Conservation (phyloP, 2,797 vertebrate genomes). For the Tarsius wallacei region DNA sequence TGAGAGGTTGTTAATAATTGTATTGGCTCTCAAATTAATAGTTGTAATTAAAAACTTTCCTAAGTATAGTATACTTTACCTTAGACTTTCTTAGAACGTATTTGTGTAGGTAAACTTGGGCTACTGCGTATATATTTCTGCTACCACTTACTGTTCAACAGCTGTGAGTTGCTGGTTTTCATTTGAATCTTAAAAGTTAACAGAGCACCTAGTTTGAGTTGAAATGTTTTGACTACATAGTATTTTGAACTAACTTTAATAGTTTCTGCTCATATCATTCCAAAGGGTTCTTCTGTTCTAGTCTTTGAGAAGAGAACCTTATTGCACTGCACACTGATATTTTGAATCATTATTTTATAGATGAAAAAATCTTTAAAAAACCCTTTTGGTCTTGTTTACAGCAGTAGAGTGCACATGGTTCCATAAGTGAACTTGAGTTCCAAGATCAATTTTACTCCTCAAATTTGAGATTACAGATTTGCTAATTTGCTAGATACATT, state of each 20-base stretch:
- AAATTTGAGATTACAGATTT: constrained; percentile 30
- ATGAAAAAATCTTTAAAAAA: constrained; percentile 67
- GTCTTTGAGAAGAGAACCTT: constrained; percentile 85
- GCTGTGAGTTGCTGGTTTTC: constrained; percentile 62
- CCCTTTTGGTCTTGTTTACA: constrained; percentile 72
- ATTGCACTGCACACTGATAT: constrained; percentile 82
- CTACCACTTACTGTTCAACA: constrained; percentile 54
- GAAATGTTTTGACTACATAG: constrained; percentile 67
- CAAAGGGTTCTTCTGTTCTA: constrained; percentile 78
- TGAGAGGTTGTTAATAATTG: constrained; percentile 74
- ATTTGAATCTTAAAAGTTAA: constrained; percentile 68
- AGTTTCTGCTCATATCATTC: constrained; percentile 71
- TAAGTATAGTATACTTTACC: constrained; percentile 62
- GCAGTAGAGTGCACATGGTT: constrained; percentile 73
- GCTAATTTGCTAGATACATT: constrained; percentile 47
- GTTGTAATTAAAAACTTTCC: constrained; percentile 70
- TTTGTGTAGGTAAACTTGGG: constrained; percentile 61
- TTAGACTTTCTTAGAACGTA: constrained; percentile 77
- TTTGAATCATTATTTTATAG: constrained; percentile 81
- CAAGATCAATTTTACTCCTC: constrained; percentile 77
- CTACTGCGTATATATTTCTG: constrained; percentile 70
- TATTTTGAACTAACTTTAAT: constrained; percentile 63
- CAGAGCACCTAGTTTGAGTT: constrained; percentile 74
- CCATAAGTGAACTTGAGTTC: constrained; percentile 69
- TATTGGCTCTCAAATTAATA: constrained; percentile 73